Conservation (phyloP, 2,888 invertebrate genomes). For the Caenorhabditis sulstoni region DNA sequence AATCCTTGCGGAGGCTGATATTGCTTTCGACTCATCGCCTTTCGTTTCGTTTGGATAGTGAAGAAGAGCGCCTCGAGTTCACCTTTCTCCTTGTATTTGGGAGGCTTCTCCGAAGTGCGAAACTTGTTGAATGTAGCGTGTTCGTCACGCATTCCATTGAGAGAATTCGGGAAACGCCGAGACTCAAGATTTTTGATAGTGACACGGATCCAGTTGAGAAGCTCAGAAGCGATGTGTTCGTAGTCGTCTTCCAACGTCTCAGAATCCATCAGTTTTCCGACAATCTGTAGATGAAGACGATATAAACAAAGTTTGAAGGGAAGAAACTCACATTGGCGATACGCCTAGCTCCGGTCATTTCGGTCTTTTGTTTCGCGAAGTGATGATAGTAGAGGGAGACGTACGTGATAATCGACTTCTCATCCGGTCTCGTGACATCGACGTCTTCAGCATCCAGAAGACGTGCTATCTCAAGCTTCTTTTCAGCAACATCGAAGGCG, state of each 20-base stretch:
- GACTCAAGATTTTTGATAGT: constrained; percentile 86
- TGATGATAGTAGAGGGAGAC: constrained; percentile 99
- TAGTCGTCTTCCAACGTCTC: constrained; percentile 93
- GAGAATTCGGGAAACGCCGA: constrained; percentile 90
- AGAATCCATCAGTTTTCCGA: constrained; percentile 95
- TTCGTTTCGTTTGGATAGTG: constrained; percentile 95
- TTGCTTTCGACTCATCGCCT: constrained; percentile 86
- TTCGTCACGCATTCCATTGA: constrained; percentile 94
- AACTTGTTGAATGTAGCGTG: constrained; percentile 94
- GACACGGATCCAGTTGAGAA: constrained; percentile 93
- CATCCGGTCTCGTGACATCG: constrained; percentile 86
- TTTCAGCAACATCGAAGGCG: constrained; percentile 95
- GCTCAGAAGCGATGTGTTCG: constrained; percentile 88
- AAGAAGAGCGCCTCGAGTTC: constrained; percentile 97
- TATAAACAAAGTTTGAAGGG: not conserved
- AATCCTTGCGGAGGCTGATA: constrained; percentile 79
- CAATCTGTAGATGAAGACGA: too few species aligned
- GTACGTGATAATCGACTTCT: constrained; percentile 98
- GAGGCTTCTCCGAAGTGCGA: constrained; percentile 96
- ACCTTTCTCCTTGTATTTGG: constrained; percentile 96
- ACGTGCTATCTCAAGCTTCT: constrained; percentile 91
- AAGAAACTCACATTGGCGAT: constrained; percentile 90
- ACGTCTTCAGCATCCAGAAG: constrained; percentile 97
- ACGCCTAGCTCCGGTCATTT: constrained; percentile 95
- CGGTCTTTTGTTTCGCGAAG: constrained; percentile 98